Conservation (phyloP, 2,888 invertebrate species). For the Clunio marinus region DNA sequence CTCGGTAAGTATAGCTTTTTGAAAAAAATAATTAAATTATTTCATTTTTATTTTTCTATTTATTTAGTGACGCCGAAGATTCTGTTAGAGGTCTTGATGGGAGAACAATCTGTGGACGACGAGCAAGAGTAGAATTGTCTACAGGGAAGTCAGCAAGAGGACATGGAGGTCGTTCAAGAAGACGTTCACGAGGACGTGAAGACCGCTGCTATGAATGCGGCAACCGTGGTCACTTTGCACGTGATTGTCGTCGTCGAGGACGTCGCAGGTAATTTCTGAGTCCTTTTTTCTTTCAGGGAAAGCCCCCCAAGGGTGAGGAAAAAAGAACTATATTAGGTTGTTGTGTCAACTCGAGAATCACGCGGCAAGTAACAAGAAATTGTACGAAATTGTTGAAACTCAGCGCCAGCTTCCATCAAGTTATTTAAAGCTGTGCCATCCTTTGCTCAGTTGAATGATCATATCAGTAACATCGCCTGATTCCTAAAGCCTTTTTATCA, state of each 20-base stretch:
- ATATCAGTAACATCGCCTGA: no score
- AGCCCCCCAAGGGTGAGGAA: background rate
- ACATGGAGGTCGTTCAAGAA: conserved; percentile 41
- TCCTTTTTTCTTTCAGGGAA: background rate
- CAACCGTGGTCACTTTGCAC: conserved; percentile 87
- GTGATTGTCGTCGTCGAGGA: conserved; percentile 76
- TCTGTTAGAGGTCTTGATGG: conserved; percentile 74
- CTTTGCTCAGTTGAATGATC: no score
- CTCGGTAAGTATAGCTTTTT: conserved; percentile 46
- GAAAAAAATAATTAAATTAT: background rate
- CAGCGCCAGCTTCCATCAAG: background rate
- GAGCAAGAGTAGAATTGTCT: conserved; percentile 88
- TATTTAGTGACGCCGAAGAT: conserved; percentile 77
- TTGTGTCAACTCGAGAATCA: background rate
- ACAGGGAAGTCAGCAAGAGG: conserved; percentile 69
- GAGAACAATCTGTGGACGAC: conserved; percentile 79
- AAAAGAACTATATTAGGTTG: background rate
- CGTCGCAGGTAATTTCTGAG: conserved; percentile 54
- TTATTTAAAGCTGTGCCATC: no score
- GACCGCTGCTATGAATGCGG: conserved; percentile 95
- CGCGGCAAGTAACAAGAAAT: no score
- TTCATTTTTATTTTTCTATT: no score
- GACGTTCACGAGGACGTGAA: conserved; percentile 41
- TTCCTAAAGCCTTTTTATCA: no score
- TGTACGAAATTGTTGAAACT: no score